phyloP scores from a whole-genome alignment of 2,888 invertebrate genomes.

The Polymixis flavicincta region DNA sequence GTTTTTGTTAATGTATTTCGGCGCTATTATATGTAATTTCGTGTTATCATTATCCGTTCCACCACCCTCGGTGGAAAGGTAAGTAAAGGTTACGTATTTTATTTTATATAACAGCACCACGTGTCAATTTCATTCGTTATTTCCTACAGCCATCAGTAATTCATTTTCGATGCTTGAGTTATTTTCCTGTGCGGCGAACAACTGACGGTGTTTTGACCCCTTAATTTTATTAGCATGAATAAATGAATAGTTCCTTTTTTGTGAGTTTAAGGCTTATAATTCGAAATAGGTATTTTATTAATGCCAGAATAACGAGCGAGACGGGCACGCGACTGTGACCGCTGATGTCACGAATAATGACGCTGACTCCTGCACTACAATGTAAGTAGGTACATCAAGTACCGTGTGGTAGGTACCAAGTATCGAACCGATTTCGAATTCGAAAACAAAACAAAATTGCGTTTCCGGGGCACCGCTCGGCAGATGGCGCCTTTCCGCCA shows the following conservation, averaged over 20 bases:
- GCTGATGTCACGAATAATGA: conserved; percentile 65
- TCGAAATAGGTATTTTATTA: conserved; percentile 58
- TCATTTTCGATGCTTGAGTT: conserved; percentile 68
- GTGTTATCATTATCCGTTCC: conserved; percentile 40
- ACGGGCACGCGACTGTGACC: conserved; percentile 77
- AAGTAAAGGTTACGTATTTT: conserved; percentile 30
- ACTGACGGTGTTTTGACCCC: conserved; percentile 67
- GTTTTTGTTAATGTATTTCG: conserved; percentile 64
- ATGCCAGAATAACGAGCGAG: conserved; percentile 69
- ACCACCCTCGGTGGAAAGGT: conserved; percentile 30
- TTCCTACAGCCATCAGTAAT: conserved; percentile 67
- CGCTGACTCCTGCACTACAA: conserved; percentile 63
- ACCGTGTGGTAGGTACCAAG: conserved; percentile 67
- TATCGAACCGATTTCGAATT: conserved; percentile 79
- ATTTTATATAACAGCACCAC: conserved; percentile 53
- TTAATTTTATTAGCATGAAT: conserved; percentile 66
- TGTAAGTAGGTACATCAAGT: conserved; percentile 44
- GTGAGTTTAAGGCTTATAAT: conserved; percentile 52
- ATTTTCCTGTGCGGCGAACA: conserved; percentile 61
- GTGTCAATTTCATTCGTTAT: conserved; percentile 62
- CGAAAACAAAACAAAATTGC: conserved; percentile 86
- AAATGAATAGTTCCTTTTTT: conserved; percentile 65
- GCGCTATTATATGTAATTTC: conserved; percentile 54
- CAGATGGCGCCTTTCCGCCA: conserved; percentile 91
- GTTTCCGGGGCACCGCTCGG: conserved; percentile 86